A percentile compares a stretch with the other conserved stretches of the same genome.
Evolutionary conservation across 64 coral and sea anemone species (phyloP).

Genomic region (Catalaphyllia jardinei): DNA sequence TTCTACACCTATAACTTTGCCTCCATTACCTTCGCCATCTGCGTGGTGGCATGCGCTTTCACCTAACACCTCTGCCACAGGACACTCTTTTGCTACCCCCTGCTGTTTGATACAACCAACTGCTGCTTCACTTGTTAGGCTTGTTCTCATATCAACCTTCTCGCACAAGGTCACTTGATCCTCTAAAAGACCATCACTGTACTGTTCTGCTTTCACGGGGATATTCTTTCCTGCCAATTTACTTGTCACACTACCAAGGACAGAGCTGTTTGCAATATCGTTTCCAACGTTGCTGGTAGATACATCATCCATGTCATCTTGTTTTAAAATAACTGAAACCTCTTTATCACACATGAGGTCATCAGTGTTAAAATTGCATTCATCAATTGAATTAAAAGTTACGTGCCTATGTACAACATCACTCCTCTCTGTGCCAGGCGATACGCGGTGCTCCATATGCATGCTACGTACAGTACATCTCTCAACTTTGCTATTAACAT

Average conservation of each 20-base stretch:
- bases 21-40: background rate
- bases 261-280: background rate
- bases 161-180: background rate
- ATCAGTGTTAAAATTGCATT: background rate
- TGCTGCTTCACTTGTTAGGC: background rate
- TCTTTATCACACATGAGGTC: slow-evolving; percentile 23
- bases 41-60: background rate
- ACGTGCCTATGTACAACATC: slow-evolving; percentile 4
- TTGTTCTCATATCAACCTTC: background rate
- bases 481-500: background rate
- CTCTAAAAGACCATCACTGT: background rate
- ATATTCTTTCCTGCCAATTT: background rate
- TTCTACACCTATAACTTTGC: background rate
- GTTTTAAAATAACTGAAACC: slow-evolving; percentile 6
- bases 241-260: background rate
- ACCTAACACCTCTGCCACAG: background rate
- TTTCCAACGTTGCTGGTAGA: background rate
- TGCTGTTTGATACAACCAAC: background rate
- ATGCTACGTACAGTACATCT: slow-evolving; percentile 23
- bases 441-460: background rate
- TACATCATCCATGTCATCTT: background rate
- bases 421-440: background rate
- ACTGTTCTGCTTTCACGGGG: background rate
- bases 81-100: background rate
- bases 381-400: background rate